Evolutionary conservation across 1,140 invertebrate genomes (phyloP).

Genomic region (Mesaphorura yosii): DNA sequence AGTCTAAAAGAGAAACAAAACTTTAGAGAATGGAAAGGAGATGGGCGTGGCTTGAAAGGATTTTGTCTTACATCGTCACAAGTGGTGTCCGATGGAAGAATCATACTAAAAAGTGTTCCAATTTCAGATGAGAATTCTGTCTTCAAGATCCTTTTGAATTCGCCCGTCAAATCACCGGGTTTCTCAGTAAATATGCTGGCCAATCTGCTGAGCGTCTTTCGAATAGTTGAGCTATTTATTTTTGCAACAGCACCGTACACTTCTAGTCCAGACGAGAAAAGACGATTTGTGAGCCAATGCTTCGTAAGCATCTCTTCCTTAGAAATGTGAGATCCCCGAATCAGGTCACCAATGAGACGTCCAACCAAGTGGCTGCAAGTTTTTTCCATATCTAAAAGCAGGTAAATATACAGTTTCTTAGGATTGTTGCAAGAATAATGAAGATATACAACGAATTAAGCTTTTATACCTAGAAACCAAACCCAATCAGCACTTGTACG

Average conservation of each 20-base stretch:
- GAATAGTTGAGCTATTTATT: no score
- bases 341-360: constrained; percentile 46
- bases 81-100: constrained; percentile 16
- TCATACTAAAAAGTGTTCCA: constrained; percentile 18
- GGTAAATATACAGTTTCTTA: no score
- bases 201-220: no score
- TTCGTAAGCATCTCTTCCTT: constrained; percentile 40
- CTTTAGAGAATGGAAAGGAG: neutral
- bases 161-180: no score
- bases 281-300: constrained; percentile 42
- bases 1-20: constrained; percentile 3
- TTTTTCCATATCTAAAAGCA: constrained; percentile 50
- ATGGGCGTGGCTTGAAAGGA: neutral
- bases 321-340: constrained; percentile 41
- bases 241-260: no score
- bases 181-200: no score
- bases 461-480: no score
- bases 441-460: no score
- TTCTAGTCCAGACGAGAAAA: constrained; percentile 47
- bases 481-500: no score
- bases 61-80: constrained; percentile 6
- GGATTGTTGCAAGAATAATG: no score
- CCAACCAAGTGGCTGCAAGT: constrained; percentile 49
- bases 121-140: neutral
- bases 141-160: constrained; percentile 7